Percentiles rank a stretch among this genome's conserved stretches.
Conservation (phyloP, 2,888 invertebrate species). For the Plebejus argus region DNA sequence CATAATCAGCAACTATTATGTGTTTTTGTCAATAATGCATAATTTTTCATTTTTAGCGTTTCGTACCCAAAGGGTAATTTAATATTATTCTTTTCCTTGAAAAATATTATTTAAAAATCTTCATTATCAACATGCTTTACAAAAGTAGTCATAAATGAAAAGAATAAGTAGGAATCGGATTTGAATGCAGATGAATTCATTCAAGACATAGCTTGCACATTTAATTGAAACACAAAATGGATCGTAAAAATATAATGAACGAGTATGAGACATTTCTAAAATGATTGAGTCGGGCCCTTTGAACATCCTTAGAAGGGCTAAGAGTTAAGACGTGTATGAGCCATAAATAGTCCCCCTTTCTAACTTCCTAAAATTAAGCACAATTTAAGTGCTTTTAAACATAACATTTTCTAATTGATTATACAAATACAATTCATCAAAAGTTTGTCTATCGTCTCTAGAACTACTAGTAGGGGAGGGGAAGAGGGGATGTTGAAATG, state of each 20-base stretch:
- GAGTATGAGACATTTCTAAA: slow-evolving; percentile 2
- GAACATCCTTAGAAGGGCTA: neutral
- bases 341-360: neutral
- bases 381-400: neutral
- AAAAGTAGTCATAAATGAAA: neutral
- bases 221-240: slow-evolving; percentile 1
- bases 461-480: too few species aligned
- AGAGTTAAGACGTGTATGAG: neutral
- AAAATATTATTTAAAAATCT: neutral
- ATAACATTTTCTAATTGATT: neutral
- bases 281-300: neutral
- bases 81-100: too few species aligned
- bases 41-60: too few species aligned
- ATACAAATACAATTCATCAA: neutral
- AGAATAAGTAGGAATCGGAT: neutral
- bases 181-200: neutral
- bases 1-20: too few species aligned
- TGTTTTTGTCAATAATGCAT: neutral
- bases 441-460: neutral
- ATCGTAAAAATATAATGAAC: slow-evolving; percentile 11
- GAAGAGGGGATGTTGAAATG: too few species aligned
- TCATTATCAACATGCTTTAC: neutral
- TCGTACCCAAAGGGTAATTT: too few species aligned
- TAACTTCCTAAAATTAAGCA: neutral
- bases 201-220: neutral